Conservation (phyloP, 2,797 vertebrate genomes). For the Danionella dracula region DNA sequence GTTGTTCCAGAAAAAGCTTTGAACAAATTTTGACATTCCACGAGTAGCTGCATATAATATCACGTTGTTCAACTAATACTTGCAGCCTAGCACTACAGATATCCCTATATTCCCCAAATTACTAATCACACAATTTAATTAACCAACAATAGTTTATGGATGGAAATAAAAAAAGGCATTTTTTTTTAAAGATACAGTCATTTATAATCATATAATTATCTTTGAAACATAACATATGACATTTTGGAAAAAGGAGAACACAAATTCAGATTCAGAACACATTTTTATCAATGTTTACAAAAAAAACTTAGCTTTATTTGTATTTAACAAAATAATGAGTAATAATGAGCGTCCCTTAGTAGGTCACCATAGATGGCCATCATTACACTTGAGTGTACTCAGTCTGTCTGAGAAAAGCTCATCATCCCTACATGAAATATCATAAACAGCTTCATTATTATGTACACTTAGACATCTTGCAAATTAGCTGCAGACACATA, state of each 20-base stretch:
- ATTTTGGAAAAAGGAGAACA: too few relatives aligned
- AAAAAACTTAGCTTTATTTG: too few relatives aligned
- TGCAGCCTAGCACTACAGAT: background rate
- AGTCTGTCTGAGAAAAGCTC: conserved; percentile 18
- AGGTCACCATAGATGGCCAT: conserved; percentile 5
- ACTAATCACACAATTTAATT: too few relatives aligned
- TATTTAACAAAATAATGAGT: too few relatives aligned
- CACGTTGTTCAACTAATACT: background rate
- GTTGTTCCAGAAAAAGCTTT: background rate
- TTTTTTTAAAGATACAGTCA: too few relatives aligned
- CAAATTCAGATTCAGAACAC: too few relatives aligned
- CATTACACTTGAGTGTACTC: conserved; percentile 30
- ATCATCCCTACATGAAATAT: conserved; percentile 38
- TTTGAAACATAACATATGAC: too few relatives aligned
- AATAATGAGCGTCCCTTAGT: background rate
- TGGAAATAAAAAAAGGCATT: too few relatives aligned
- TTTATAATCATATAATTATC: too few relatives aligned
- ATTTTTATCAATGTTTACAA: too few relatives aligned
- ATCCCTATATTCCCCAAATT: too few relatives aligned
- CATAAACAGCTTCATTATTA: conserved; percentile 37
- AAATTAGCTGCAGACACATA: background rate
- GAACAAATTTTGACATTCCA: background rate
- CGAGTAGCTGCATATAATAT: background rate
- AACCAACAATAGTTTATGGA: too few relatives aligned
- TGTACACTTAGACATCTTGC: background rate